Percentiles rank a stretch among this genome's conserved stretches.
phyloP scores from a whole-genome alignment of 2,113 vertebrate genomes.

The Verasper variegatus region DNA sequence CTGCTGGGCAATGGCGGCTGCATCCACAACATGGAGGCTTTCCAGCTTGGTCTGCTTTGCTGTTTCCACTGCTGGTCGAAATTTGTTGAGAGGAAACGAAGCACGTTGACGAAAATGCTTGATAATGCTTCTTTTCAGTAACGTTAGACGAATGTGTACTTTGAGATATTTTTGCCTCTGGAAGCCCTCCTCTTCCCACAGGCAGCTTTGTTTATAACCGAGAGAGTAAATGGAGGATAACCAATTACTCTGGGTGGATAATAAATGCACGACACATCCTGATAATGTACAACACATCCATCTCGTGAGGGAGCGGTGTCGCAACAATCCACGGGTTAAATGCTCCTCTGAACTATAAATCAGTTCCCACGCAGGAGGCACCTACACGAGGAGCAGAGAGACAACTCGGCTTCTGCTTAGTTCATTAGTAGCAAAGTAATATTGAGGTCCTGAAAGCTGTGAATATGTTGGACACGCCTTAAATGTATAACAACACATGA shows the following conservation, averaged over 20 bases:
- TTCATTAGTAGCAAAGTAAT: conserved; percentile 53
- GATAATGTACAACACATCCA: conserved; percentile 35
- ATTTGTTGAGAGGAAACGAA: conserved; percentile 10
- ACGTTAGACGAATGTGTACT: background rate
- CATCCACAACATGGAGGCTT: conserved; percentile 8
- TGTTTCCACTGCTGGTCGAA: background rate
- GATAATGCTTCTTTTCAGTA: background rate
- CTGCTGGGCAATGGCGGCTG: conserved; percentile 13
- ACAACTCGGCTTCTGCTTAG: conserved; percentile 39
- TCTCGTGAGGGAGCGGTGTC: conserved; percentile 17
- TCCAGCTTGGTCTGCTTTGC: conserved; percentile 5
- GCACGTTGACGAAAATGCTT: background rate
- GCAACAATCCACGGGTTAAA: conserved; percentile 38
- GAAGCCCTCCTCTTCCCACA: background rate
- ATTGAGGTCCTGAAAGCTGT: conserved; percentile 31
- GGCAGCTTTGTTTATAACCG: background rate
- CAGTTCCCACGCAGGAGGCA: conserved; percentile 21
- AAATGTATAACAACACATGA: conserved; percentile 3
- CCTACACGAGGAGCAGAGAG: conserved; percentile 13
- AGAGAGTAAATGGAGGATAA: conserved; percentile 16
- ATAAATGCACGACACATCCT: conserved; percentile 23
- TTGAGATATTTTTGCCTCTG: background rate
- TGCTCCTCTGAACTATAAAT: conserved; percentile 52
- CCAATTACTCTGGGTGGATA: conserved; percentile 32
- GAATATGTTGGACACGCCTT: conserved; percentile 49